These are phyloP conservation scores for Pachycephala philippinensis DNA, from an alignment of 2,113 vertebrate species.

Conservation along the genomic window DNA sequence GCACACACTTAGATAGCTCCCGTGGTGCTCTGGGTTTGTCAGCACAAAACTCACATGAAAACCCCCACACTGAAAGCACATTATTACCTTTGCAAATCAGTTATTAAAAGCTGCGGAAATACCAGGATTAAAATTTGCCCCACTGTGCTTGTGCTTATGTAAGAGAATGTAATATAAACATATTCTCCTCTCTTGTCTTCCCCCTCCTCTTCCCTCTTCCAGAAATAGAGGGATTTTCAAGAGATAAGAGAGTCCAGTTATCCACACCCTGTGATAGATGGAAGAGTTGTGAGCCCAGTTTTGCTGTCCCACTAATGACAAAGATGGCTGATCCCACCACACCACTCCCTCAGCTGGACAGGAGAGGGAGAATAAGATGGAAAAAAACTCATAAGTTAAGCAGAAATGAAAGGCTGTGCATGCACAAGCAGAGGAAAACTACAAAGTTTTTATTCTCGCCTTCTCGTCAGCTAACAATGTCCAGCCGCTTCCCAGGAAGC, in stretches of 20 bases:
- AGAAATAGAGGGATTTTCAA: background rate
- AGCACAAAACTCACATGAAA: background rate
- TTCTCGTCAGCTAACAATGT: background rate
- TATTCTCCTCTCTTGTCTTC: background rate
- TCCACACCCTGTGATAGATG: background rate
- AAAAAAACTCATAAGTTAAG: background rate
- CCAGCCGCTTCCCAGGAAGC: background rate
- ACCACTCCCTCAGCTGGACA: background rate
- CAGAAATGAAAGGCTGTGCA: background rate
- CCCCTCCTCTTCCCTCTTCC: background rate
- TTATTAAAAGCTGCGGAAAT: background rate
- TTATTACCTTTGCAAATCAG: background rate
- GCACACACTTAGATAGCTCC: background rate
- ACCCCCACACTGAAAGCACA: background rate
- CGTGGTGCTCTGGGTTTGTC: background rate
- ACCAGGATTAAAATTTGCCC: background rate
- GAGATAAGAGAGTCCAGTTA: background rate
- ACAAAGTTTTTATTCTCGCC: background rate
- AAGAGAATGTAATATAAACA: background rate
- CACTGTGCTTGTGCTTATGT: background rate
- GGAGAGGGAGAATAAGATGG: background rate
- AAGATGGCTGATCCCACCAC: background rate
- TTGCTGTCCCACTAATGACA: background rate
- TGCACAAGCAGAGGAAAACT: background rate
- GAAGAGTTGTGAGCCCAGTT: background rate